Base-by-base conservation (phyloP, 2,113 vertebrate species). In the Hystrix cristata region DNA sequence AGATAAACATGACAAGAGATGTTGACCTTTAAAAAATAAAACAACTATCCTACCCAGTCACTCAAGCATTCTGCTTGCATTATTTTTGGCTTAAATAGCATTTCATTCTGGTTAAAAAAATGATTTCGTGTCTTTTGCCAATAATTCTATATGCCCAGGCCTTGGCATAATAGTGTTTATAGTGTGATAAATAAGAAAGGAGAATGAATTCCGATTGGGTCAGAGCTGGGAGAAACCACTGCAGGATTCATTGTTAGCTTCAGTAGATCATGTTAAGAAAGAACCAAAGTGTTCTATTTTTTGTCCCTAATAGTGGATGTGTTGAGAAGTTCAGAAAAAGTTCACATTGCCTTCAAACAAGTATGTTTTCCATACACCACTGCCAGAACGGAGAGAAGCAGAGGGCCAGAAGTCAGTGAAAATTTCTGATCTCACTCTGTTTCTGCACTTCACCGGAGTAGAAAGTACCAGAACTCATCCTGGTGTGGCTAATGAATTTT, bases 351-450 rank as follows among this genome's bases (percentile, higher is more conserved):
- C 93, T 93, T 97, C 96, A 87, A 91, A 82, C 69, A 95, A 98
- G 95, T 98, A 93, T 97, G 90, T 95, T 98, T 98, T 98, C 94
- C 95, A 97, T 76, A 76, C 62, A 92, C 95, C 16, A 76, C 67
- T 97, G 96, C 98, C 98, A 98, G 95, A 74, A 82, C 92, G 76
- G 78, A 89, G 67, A 97, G 84, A 97, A 96, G 86, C 4, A 84
- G 83, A 93, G 94, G 51, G 69, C 89, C 94, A 98, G 55, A 96
- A 97, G 95, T 95, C 84, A 97, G 95, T 92, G 88, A 97, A 96
- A 98, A 97, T 88, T 96, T 97, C 97, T 98, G 97, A 97, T 95
- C 95, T 98, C 96, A 97, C 31, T 97, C 67, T 43, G 82, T 96
- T 96, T 95, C 60, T 98, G 96, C 76, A 97, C 78, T 96, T 91